Conservation (phyloP, 64 coral and sea anemone genomes). For the Montipora efflorescens region DNA sequence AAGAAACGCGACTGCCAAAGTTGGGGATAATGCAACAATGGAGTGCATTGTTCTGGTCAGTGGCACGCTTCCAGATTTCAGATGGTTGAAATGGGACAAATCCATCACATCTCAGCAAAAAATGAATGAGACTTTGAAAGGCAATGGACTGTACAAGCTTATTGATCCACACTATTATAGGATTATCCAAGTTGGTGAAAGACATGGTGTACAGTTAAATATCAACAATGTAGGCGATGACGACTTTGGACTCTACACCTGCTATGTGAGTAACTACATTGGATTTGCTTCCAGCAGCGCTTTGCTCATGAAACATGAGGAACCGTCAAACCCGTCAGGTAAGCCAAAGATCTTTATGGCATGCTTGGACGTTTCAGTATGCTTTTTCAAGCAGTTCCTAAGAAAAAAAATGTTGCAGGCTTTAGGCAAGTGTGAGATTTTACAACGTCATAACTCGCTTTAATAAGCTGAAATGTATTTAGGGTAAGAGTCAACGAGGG, state of each 20-base stretch:
- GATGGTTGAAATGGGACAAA: conserved; percentile 91
- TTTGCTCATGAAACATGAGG: conserved; percentile 67
- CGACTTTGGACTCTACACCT: conserved; percentile 92
- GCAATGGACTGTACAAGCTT: conserved; percentile 42
- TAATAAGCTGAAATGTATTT: too few species aligned
- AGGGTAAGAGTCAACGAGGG: too few species aligned
- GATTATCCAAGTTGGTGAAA: conserved; percentile 34
- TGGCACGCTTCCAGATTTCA: conserved; percentile 90
- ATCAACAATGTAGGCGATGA: conserved; percentile 82
- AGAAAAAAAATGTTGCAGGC: too few species aligned
- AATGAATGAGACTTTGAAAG: neutral
- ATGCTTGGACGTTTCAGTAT: neutral
- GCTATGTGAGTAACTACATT: conserved; percentile 87
- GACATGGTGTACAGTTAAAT: conserved; percentile 63
- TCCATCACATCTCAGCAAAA: conserved; percentile 54
- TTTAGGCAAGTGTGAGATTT: too few species aligned
- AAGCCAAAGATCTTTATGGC: neutral
- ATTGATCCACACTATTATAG: conserved; percentile 73
- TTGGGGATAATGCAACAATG: conserved; percentile 80
- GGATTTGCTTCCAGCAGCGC: conserved; percentile 75
- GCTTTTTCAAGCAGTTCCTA: neutral
- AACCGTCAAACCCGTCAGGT: neutral
- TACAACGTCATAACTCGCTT: too few species aligned
- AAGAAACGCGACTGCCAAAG: conserved; percentile 61
- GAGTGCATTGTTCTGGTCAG: conserved; percentile 83